Percentiles rank a stretch among this genome's conserved stretches.
phyloP scores from a whole-genome alignment of 2,888 invertebrate species.

The Chydorus sphaericus region DNA sequence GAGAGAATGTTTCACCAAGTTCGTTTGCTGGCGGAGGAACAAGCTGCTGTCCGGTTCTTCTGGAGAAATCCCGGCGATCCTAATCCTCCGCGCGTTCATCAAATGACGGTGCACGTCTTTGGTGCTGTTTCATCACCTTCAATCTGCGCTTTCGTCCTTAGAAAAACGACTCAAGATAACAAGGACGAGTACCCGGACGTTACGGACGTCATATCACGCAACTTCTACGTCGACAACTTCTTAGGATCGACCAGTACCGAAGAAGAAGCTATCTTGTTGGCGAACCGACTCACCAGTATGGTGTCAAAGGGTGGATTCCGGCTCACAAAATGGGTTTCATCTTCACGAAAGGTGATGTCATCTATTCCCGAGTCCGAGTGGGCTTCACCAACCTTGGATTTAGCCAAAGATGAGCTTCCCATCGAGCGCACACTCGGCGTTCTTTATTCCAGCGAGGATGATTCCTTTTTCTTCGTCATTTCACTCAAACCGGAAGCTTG shows the following conservation, averaged over 20 bases:
- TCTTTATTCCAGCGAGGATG: not conserved
- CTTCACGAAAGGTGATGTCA: conserved; percentile 10
- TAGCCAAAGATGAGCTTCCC: not conserved
- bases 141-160: conserved; percentile 12
- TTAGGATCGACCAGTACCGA: conserved; percentile 12
- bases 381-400: not conserved
- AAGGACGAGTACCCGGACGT: too few relatives aligned
- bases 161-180: conserved; percentile 16
- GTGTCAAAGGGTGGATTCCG: conserved; percentile 15
- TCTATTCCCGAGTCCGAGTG: conserved; percentile 1
- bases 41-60: conserved; percentile 16
- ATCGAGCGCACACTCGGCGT: not conserved
- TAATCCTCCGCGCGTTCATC: not conserved
- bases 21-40: conserved; percentile 10
- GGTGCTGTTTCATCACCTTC: not conserved
- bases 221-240: conserved; percentile 18
- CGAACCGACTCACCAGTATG: conserved; percentile 7
- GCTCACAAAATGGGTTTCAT: conserved; percentile 14
- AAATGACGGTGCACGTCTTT: conserved; percentile 5
- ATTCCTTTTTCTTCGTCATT: not conserved
- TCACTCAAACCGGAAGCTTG: not conserved
- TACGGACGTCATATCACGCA: conserved; percentile 11
- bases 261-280: conserved; percentile 13
- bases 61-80: conserved; percentile 14
- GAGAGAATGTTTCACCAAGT: conserved; percentile 17